Conservation (phyloP, 2,113 vertebrate species). For the Alosa alosa region DNA sequence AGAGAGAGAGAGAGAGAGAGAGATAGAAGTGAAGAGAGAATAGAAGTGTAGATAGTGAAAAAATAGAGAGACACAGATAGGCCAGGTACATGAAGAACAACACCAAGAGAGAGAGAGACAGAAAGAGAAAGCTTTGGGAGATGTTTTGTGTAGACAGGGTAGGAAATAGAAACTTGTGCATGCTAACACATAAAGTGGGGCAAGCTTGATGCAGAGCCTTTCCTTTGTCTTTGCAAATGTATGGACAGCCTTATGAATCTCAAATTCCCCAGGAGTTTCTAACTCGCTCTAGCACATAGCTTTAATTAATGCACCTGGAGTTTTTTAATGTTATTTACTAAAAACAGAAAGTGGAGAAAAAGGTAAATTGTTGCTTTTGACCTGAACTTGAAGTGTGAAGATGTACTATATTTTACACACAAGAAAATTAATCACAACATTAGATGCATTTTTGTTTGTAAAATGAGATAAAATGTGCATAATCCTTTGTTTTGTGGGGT, state of each 20-base stretch:
- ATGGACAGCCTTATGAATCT: background rate
- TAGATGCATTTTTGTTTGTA: too few relatives aligned
- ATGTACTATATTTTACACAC: too few relatives aligned
- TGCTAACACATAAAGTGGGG: background rate
- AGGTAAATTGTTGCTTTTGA: too few relatives aligned
- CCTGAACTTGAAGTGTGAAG: too few relatives aligned
- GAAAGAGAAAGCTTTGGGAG: background rate
- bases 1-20: background rate
- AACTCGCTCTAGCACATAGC: background rate
- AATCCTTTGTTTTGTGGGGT: too few relatives aligned
- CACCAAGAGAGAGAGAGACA: background rate
- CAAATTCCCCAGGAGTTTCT: background rate
- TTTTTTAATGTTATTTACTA: background rate
- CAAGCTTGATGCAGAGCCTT: background rate
- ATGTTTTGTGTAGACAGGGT: background rate
- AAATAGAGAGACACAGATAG: background rate
- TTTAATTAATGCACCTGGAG: background rate
- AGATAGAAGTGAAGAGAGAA: background rate
- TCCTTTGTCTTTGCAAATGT: too few relatives aligned
- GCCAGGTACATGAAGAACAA: background rate
- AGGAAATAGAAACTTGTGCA: background rate
- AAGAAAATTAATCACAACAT: too few relatives aligned
- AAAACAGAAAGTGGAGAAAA: too few relatives aligned
- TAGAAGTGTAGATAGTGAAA: background rate
- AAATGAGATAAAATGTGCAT: too few relatives aligned